A percentile compares a stretch with the other conserved stretches of the same genome.
These are phyloP conservation scores for Stegostoma tigrinum DNA, from an alignment of 2,113 vertebrate genomes.

Conservation along the genomic window DNA sequence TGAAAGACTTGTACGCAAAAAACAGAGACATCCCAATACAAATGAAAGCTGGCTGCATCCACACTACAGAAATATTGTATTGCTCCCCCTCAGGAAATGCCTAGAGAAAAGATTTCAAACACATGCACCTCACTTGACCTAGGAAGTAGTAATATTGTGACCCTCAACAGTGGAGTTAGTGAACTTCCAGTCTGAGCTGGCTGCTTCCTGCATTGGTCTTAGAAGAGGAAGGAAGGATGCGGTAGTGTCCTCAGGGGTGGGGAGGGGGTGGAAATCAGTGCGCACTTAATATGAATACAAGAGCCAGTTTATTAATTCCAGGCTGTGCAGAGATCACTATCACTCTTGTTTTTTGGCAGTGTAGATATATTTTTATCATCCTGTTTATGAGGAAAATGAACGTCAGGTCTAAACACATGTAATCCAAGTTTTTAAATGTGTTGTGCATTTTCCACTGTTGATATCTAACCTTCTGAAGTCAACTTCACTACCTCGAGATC, in stretches of 20 bases:
- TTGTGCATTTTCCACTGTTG: neutral
- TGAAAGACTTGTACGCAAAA: neutral
- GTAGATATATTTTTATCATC: neutral
- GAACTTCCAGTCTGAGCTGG: constrained; percentile 49
- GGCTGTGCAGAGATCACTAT: constrained; percentile 49
- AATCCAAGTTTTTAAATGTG: neutral
- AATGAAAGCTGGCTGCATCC: neutral
- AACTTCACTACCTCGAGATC: too few relatives aligned
- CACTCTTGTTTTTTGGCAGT: constrained; percentile 24
- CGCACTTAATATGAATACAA: constrained; percentile 49
- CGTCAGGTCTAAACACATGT: neutral
- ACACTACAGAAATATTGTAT: constrained; percentile 17
- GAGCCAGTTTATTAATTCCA: constrained; percentile 75
- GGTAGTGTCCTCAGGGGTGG: constrained; percentile 62
- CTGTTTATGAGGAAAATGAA: neutral
- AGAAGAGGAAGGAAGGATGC: constrained; percentile 75
- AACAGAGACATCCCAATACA: neutral
- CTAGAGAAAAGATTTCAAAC: constrained; percentile 48
- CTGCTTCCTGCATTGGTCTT: constrained; percentile 59
- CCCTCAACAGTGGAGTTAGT: constrained; percentile 51
- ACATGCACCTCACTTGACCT: constrained; percentile 48
- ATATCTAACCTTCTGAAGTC: neutral
- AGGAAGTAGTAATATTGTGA: constrained; percentile 57
- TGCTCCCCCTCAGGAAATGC: constrained; percentile 41
- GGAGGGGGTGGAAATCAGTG: constrained; percentile 44